A percentile compares a stretch with the other conserved stretches of the same genome.
Evolutionary conservation across 2,797 vertebrate species (phyloP).

Genomic region (Phrynocephalus guinanensis): DNA sequence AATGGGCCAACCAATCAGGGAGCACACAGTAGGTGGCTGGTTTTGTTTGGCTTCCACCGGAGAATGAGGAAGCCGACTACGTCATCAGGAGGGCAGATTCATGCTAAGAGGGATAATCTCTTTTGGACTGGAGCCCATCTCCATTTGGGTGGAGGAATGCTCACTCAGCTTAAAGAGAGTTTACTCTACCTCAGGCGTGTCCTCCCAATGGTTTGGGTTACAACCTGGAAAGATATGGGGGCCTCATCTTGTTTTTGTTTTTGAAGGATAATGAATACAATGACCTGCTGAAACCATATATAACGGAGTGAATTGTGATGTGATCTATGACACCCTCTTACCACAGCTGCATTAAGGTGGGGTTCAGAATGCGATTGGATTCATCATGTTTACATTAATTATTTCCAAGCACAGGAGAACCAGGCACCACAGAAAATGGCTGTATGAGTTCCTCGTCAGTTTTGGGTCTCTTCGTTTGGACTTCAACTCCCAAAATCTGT

Average conservation of each 20-base stretch:
- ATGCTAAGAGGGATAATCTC: neutral
- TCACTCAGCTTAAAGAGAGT: neutral
- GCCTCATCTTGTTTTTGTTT: too few relatives aligned
- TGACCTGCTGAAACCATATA: neutral
- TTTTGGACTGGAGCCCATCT: neutral
- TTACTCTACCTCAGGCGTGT: neutral
- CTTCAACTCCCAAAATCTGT: too few relatives aligned
- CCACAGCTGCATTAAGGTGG: neutral
- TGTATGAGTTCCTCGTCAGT: too few relatives aligned
- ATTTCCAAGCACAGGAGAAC: too few relatives aligned
- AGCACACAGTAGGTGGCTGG: neutral
- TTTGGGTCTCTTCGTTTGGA: too few relatives aligned
- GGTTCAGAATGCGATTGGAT: neutral
- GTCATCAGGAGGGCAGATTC: neutral
- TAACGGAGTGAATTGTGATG: neutral
- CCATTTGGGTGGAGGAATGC: neutral
- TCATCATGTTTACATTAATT: too few relatives aligned
- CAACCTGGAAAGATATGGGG: neutral
- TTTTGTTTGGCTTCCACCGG: neutral
- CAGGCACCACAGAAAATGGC: too few relatives aligned
- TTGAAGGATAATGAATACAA: neutral
- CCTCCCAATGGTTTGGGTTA: neutral
- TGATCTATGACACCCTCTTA: neutral
- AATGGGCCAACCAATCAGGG: neutral
- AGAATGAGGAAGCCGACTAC: neutral